Evolutionary conservation across 2,113 vertebrate species (phyloP).

Genomic region (Dermatemys mawii): DNA sequence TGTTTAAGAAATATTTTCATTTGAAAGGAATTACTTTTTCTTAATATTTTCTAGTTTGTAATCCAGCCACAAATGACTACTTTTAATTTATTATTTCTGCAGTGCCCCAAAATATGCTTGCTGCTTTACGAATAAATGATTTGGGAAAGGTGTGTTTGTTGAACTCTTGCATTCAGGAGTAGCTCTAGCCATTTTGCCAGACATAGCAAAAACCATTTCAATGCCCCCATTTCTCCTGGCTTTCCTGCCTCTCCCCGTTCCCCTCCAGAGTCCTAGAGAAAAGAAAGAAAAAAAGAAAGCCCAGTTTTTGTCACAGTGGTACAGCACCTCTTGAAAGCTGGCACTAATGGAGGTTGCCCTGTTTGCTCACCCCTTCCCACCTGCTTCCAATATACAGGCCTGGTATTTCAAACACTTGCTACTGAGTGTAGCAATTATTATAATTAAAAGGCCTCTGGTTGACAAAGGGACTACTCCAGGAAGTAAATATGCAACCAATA

Average conservation of each 20-base stretch:
- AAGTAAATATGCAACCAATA: not conserved
- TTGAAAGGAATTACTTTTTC: not conserved
- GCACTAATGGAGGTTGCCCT: not conserved
- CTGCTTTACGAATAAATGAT: not conserved
- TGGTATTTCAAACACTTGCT: not conserved
- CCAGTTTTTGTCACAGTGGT: not conserved
- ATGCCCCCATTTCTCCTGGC: not conserved
- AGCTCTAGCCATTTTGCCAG: not conserved
- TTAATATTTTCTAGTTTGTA: not conserved
- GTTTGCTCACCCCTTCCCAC: not conserved
- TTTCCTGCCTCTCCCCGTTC: not conserved
- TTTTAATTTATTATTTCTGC: not conserved
- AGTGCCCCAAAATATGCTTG: not conserved
- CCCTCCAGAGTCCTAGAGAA: too few species aligned
- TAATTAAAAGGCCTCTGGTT: not conserved
- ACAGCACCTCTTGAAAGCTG: not conserved
- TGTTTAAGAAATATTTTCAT: not conserved
- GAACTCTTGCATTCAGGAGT: not conserved
- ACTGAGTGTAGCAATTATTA: not conserved
- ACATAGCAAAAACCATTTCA: not conserved
- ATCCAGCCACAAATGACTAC: not conserved
- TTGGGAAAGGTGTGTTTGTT: not conserved
- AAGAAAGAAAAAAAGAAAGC: not conserved
- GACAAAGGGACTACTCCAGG: rapidly evolving
- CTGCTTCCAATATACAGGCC: not conserved